A percentile compares a stretch with the other conserved stretches of the same genome.
phyloP scores from a whole-genome alignment of 2,113 vertebrate species.

The Hirundichthys speculiger region DNA sequence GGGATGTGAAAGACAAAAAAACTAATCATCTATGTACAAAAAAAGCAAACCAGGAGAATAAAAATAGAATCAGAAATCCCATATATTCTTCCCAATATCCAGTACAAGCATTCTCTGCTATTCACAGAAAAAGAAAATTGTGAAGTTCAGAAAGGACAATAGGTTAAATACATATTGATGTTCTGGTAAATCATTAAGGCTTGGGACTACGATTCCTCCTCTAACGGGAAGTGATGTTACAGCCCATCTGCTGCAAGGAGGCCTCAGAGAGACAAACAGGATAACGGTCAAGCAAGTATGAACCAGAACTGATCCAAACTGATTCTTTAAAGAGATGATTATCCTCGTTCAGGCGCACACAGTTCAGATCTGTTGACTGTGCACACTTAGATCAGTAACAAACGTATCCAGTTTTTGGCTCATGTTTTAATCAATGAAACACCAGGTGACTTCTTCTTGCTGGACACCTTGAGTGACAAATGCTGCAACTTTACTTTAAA shows the following conservation, averaged over 20 bases:
- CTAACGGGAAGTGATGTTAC: slow-evolving; percentile 42
- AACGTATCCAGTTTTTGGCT: neutral
- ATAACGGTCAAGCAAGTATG: neutral
- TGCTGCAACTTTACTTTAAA: too few relatives aligned
- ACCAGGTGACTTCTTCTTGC: too few relatives aligned
- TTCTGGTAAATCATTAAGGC: slow-evolving; percentile 61
- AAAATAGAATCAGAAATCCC: too few relatives aligned
- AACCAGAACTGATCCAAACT: neutral
- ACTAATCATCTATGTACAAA: too few relatives aligned
- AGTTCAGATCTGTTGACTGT: neutral
- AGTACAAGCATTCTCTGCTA: too few relatives aligned
- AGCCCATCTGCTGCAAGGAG: neutral
- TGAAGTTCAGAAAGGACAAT: slow-evolving; percentile 10
- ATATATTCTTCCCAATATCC: too few relatives aligned
- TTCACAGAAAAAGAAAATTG: too few relatives aligned
- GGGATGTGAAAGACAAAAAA: too few relatives aligned
- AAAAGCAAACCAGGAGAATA: too few relatives aligned
- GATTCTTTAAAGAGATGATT: neutral
- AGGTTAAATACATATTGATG: slow-evolving; percentile 49
- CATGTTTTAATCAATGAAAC: neutral
- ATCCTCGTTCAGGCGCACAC: neutral
- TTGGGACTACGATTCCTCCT: slow-evolving; percentile 3
- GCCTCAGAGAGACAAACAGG: neutral
- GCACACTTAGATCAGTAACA: neutral
- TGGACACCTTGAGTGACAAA: too few relatives aligned